A percentile compares a stretch with the other conserved stretches of the same genome.
phyloP scores from a whole-genome alignment of 2,797 vertebrate species.

The Xyrichtys novacula region DNA sequence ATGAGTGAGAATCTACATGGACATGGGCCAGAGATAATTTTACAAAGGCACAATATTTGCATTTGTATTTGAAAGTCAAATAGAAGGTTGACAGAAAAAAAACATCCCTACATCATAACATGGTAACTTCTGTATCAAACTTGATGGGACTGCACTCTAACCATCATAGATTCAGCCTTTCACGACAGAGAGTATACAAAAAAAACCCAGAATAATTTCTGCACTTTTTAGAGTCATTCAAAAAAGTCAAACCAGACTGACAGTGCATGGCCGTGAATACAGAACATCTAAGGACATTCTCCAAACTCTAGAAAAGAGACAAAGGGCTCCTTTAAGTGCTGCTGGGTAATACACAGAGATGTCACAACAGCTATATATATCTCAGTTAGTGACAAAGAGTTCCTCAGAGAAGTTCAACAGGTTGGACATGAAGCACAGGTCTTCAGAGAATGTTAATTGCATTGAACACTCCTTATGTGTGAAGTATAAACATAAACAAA shows the following conservation, averaged over 20 bases:
- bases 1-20: too few relatives aligned
- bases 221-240: too few relatives aligned
- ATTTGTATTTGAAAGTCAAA: neutral
- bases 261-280: neutral
- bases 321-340: neutral
- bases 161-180: too few relatives aligned
- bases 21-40: neutral
- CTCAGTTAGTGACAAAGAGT: neutral
- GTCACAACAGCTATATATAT: neutral
- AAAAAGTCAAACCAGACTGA: neutral
- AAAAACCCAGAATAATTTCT: too few relatives aligned
- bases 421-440: neutral
- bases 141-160: too few relatives aligned
- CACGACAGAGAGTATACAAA: too few relatives aligned
- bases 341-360: neutral
- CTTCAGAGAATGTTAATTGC: slow-evolving; percentile 89
- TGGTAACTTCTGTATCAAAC: too few relatives aligned
- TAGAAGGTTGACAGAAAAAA: neutral
- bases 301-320: slow-evolving; percentile 21
- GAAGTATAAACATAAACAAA: slow-evolving; percentile 94
- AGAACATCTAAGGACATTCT: neutral
- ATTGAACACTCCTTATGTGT: slow-evolving; percentile 92
- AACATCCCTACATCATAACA: too few relatives aligned
- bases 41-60: neutral
- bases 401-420: neutral